Percentiles rank a stretch among this genome's conserved stretches.
These are phyloP conservation scores for Macaria liturata DNA, from an alignment of 2,888 invertebrate species.

Conservation along the genomic window DNA sequence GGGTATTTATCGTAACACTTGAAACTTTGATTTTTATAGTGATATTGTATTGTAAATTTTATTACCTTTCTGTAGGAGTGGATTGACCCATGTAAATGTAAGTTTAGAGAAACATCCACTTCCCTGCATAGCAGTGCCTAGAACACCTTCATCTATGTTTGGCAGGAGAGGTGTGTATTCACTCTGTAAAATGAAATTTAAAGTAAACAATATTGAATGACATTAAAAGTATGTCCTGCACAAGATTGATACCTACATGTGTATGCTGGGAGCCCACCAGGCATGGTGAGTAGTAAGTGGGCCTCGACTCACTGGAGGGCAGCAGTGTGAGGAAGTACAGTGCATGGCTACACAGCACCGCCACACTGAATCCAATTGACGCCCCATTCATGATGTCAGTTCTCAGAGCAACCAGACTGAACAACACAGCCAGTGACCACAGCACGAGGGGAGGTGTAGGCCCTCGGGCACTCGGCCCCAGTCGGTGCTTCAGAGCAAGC, in stretches of 20 bases:
- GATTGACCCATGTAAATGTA: conserved; percentile 94
- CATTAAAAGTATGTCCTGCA: neutral
- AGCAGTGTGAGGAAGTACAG: conserved; percentile 88
- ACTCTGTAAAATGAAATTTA: conserved; percentile 59
- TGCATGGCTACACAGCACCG: conserved; percentile 84
- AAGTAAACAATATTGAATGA: conserved; percentile 5
- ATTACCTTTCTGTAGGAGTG: conserved; percentile 90
- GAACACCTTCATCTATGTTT: conserved; percentile 86
- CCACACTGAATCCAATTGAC: conserved; percentile 84
- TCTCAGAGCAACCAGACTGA: conserved; percentile 87
- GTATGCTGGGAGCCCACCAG: conserved; percentile 78
- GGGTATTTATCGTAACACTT: too few relatives aligned
- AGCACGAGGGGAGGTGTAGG: conserved; percentile 86
- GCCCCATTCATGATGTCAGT: conserved; percentile 82
- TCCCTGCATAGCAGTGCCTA: conserved; percentile 93
- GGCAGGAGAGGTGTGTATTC: conserved; percentile 86
- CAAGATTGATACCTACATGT: conserved; percentile 68
- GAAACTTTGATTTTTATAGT: too few relatives aligned
- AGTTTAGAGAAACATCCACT: conserved; percentile 87
- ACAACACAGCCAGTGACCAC: conserved; percentile 87
- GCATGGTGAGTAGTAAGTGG: conserved; percentile 74
- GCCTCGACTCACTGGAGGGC: conserved; percentile 81
- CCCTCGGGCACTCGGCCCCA: conserved; percentile 88
- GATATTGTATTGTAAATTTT: neutral
- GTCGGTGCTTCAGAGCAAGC: conserved; percentile 85